A percentile compares a stretch with the other conserved stretches of the same genome.
Evolutionary conservation across 2,888 invertebrate genomes (phyloP).

Genomic region (Cephus pygmeus): DNA sequence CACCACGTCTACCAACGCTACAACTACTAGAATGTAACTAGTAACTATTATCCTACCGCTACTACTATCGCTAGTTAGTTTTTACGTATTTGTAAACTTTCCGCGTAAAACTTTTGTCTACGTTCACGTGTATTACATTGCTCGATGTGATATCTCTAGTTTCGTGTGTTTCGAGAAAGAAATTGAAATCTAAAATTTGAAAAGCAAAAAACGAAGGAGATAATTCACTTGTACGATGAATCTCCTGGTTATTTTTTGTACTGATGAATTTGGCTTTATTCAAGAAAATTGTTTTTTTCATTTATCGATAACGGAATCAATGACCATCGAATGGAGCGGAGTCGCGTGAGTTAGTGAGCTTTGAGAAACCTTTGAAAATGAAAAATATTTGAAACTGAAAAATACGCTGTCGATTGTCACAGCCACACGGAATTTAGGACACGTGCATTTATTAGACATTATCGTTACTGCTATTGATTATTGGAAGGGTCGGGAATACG

Average conservation of each 20-base stretch:
- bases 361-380: slow-evolving; percentile 37
- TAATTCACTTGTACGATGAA: background rate
- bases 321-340: background rate
- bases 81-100: background rate
- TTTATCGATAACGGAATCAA: background rate
- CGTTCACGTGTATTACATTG: slow-evolving; percentile 53
- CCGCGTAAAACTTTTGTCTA: slow-evolving; percentile 15
- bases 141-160: slow-evolving; percentile 60
- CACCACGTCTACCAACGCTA: slow-evolving; percentile 1
- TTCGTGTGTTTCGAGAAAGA: slow-evolving; percentile 41
- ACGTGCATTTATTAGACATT: slow-evolving; percentile 62
- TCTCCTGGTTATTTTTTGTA: background rate
- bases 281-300: background rate
- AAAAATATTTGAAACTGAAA: slow-evolving; percentile 39
- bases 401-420: slow-evolving; percentile 64
- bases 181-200: background rate
- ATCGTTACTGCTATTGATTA: slow-evolving; percentile 39
- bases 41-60: background rate
- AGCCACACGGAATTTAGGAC: slow-evolving; percentile 52
- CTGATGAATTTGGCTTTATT: background rate
- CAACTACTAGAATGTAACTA: background rate
- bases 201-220: background rate
- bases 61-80: background rate
- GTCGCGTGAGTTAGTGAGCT: background rate
- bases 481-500: background rate